Base-by-base conservation (phyloP, 2,113 vertebrate genomes). In the Lepisosteus osseus region DNA sequence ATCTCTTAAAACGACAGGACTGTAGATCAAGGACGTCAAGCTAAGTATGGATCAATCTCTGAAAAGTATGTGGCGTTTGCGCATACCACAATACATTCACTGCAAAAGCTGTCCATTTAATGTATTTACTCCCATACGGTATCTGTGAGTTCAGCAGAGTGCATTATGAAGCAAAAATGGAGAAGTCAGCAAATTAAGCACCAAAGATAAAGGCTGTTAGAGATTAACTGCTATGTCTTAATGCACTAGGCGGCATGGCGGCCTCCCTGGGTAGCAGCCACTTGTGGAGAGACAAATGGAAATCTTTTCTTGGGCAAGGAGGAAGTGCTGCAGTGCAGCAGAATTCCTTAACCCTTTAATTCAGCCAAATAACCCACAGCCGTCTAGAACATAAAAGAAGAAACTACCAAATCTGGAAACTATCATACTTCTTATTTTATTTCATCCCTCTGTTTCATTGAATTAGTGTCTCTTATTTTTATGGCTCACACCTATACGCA, bases 81-180 rank as follows among this genome's bases (percentile, higher is more conserved):
- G 4, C 17, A 64, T 29, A 64, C 68, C 55, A 69, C 40, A 44
- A 69, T 42, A 56, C 43, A 11, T 15, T 1, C 7, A 3, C 73
- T n/a, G 43, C 17, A 11, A 29, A 4, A 41, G 43, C 67, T 8
- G 13, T 51, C 43, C 12, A 6, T 54, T 29, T 65, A 59, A 66
- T 51, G 62, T 47, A 7, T 64, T 65, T 43, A 70, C 51, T 42
- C 54, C 40, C 47, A 8, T 44, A 9, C 54, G 40, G 43, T 61
- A 70, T 62, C 54, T 57, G 17, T 43, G 41, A 57, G 55, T 55
- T 75, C 73, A 70, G 73, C 73, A 75, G 62, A 75, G 57, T 66
- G 17, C 7, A 9, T 57, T 41, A 65, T 56, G 73, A 45, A 66
- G 15, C 12, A 1, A 45, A 61, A 14, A 29, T 5, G 13, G 40